These are phyloP conservation scores for Chrysocyon brachyurus DNA, from an alignment of 2,797 vertebrate species.

Conservation along the genomic window DNA sequence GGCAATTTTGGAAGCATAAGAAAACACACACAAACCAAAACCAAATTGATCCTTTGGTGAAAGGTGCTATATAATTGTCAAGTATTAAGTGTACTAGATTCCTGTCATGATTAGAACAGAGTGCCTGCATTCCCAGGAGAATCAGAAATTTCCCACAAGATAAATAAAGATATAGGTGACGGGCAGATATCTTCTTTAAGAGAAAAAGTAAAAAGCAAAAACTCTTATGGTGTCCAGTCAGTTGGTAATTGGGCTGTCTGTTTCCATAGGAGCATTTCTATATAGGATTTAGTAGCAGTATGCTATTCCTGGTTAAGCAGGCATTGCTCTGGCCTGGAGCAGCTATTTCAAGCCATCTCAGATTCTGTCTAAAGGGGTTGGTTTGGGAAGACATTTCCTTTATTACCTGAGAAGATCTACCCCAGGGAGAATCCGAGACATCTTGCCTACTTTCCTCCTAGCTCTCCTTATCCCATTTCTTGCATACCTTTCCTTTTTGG, in stretches of 20 bases:
- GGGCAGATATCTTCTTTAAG: conserved; percentile 68
- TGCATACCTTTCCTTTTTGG: conserved; percentile 38
- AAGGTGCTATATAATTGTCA: conserved; percentile 78
- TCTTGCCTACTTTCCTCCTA: conserved; percentile 65
- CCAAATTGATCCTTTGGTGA: conserved; percentile 66
- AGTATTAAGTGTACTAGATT: conserved; percentile 73
- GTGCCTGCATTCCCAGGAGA: conserved; percentile 45
- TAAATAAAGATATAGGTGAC: conserved; percentile 64
- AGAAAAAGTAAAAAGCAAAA: not conserved
- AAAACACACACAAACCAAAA: conserved; percentile 40
- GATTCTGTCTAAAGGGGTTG: conserved; percentile 52
- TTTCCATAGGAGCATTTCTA: not conserved
- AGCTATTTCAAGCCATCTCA: conserved; percentile 79
- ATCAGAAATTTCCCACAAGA: not conserved
- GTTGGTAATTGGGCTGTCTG: not conserved
- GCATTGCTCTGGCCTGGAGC: conserved; percentile 61
- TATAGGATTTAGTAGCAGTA: conserved; percentile 38
- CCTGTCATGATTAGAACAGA: conserved; percentile 46
- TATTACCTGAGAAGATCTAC: not conserved
- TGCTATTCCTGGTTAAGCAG: conserved; percentile 49
- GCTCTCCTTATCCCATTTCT: conserved; percentile 37
- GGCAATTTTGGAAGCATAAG: conserved; percentile 52
- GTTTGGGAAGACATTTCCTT: not conserved
- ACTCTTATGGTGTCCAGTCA: conserved; percentile 46
- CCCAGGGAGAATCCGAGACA: conserved; percentile 64